Base-by-base conservation (phyloP, 2,888 invertebrate species). In the Vanessa cardui region DNA sequence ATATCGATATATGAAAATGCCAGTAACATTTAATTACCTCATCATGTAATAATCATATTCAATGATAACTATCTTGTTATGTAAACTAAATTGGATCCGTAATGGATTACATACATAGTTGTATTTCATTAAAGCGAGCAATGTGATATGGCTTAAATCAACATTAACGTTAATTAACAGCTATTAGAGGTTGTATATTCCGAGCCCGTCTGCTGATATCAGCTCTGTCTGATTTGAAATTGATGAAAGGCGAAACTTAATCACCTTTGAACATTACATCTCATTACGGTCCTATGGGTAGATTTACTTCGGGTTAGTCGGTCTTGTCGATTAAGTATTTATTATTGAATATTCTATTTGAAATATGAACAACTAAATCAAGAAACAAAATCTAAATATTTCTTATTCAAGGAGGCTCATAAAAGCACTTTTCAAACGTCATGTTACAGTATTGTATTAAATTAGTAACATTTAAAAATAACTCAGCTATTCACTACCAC, bases 171-270 rank as follows among this genome's bases (percentile, higher is more conserved):
- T 82, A 81, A 84, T 84, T 82, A 83, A 78, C 74, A 74, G 75
- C 76, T 80, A 82, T 82, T 80, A 81, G 79, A 77, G 77, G 77
- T 78, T 79, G 76, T 79, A 74, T 83, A 82, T 80, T 80, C 80
- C 77, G 77, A 67, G 74, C 74, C 78, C 77, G 74, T 79, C 75
- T 62, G 68, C 70, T 56, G 46, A 79, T 77, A 87, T 86, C 83
- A 80, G 81, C 83, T 33, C 31, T 31, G 60, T 33, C 46, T 86
- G 87, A 88, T 88, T 83, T 83, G 82, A 74, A 83, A 77, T 76
- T 80, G 80, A 76, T 82, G 81, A 83, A 81, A 81, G 79, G 83
- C 80, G 77, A 78, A 79, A 77, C 77, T 87, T 88, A 85, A 87
- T 88, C 85, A 39, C 39, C 39, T 83, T 77, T 80, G 81, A 80